Base-by-base conservation (phyloP, 2,113 vertebrate species). In the Austrofundulus limnaeus region DNA sequence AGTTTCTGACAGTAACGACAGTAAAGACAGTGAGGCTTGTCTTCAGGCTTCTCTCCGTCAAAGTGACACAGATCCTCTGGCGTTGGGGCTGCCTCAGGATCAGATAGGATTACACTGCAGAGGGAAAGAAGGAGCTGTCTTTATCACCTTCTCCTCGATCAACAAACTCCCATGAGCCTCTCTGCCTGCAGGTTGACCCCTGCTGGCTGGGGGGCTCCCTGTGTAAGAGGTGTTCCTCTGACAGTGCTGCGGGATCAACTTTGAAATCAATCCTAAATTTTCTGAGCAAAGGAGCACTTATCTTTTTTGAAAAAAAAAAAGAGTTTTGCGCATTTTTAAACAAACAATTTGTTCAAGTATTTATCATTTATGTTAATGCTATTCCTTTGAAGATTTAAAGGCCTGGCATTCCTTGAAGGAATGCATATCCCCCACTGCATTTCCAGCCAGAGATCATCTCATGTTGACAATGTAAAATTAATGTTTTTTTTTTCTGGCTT, bases 31-130 rank as follows among this genome's bases (percentile, higher is more conserved):
- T 14, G 11, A 14, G 21, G 46, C 2, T 11, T 23, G 15, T 34
- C 17, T n/a, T 17, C 4, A 2, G 11, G 17, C 23, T 72, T 31
- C 31, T 11, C 50, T 37, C 48, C 61, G 47, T 34, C 31, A 34
- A 34, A 34, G 31, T 66, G 41, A 39, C 23, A 24, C 57, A 4
- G 63, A 59, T 61, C n/a, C n/a, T n/a, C n/a, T n/a, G n/a, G n/a
- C n/a, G 58, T 34, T 58, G 55, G 56, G 64, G 51, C 60, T 64
- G 53, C 59, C 47, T 78, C 50, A 45, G 31, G 50, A 15, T 68
- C 14, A 67, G 63, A 80, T 85, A 76, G 60, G 54, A 81, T 87
- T 84, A 84, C 79, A 77, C 74, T 70, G 78, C 82, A 74, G 72
- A 70, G 47, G 48, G 55, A 77, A 38, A 77, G 49, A 75, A 51